Evolutionary conservation across 2,888 invertebrate species (phyloP).

Genomic region (Hecatera dysodea): DNA sequence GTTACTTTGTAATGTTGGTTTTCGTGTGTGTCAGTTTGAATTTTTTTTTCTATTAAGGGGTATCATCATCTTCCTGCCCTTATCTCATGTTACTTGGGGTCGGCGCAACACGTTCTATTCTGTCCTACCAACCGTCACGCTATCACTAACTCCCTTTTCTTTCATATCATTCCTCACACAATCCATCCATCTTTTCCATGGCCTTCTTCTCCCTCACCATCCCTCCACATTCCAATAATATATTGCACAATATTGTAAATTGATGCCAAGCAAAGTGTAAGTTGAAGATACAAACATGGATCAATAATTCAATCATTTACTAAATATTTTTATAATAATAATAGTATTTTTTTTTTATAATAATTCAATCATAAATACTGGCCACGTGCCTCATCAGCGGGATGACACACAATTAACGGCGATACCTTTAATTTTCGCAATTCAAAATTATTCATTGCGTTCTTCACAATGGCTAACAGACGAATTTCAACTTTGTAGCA

Average conservation of each 20-base stretch:
- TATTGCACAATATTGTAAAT: background rate
- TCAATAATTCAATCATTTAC: background rate
- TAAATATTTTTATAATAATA: too few species aligned
- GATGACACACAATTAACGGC: background rate
- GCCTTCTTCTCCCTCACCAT: too few species aligned
- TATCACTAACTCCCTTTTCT: too few species aligned
- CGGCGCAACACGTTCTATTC: too few species aligned
- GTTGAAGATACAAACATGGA: background rate
- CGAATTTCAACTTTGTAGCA: background rate
- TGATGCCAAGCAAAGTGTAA: too few species aligned
- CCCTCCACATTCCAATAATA: constrained; percentile 13
- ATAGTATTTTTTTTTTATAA: too few species aligned
- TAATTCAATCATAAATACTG: background rate
- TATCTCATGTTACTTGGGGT: too few species aligned
- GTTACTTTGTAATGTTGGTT: background rate
- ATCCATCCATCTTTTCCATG: too few species aligned
- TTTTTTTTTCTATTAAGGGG: background rate
- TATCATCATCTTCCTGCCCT: background rate
- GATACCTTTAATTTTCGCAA: background rate
- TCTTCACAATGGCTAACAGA: background rate
- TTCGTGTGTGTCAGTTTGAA: background rate
- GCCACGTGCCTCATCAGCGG: background rate
- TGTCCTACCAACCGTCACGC: too few species aligned
- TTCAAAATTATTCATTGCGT: background rate
- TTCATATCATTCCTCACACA: too few species aligned